A percentile compares a stretch with the other conserved stretches of the same genome.
These are phyloP conservation scores for Vulpes ferrilata DNA, from an alignment of 2,113 vertebrate genomes.

Conservation along the genomic window DNA sequence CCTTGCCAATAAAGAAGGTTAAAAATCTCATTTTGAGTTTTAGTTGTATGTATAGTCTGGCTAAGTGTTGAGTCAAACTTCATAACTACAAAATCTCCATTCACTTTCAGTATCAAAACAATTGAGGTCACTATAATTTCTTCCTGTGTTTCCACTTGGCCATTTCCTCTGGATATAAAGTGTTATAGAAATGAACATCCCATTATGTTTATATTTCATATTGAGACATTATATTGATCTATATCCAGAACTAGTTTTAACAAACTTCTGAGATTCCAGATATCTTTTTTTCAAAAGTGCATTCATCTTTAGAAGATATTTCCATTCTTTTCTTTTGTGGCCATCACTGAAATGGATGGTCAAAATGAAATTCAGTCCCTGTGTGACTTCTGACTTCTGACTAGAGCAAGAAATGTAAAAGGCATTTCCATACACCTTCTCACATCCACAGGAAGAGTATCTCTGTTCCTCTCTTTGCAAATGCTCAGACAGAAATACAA, in stretches of 20 bases:
- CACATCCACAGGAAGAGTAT: neutral
- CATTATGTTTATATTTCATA: neutral
- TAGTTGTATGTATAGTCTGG: neutral
- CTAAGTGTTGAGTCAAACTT: neutral
- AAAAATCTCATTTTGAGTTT: neutral
- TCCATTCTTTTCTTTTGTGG: neutral
- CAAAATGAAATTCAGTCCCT: neutral
- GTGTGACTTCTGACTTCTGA: neutral
- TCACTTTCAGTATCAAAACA: neutral
- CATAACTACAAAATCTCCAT: neutral
- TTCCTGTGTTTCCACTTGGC: neutral
- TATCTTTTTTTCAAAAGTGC: neutral
- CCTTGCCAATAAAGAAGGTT: neutral
- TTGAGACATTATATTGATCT: neutral
- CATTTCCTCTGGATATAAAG: neutral
- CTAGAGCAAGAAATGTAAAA: neutral
- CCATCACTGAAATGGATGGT: neutral
- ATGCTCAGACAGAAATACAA: neutral
- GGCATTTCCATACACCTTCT: neutral
- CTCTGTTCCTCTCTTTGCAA: neutral
- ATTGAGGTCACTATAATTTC: neutral
- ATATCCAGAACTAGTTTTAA: neutral
- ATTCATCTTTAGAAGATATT: neutral
- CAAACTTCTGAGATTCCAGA: neutral
- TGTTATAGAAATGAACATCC: neutral